Evolutionary conservation across 2,888 invertebrate species (phyloP).

Genomic region (Cryptus viduatorius): DNA sequence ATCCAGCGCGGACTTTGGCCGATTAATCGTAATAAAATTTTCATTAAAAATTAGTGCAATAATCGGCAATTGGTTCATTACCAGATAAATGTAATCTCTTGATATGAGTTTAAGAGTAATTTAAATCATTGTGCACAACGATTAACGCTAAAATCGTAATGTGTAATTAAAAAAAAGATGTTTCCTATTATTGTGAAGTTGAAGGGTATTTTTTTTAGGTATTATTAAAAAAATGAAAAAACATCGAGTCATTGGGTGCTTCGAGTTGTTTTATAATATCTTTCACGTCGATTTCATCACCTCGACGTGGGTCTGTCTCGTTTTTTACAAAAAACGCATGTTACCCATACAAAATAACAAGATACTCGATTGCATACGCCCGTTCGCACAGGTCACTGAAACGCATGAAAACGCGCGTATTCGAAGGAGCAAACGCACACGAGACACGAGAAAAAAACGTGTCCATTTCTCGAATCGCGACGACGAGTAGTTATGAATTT

Average conservation of each 20-base stretch:
- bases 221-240: neutral
- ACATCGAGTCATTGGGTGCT: conserved; percentile 65
- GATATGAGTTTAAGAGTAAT: neutral
- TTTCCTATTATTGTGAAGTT: neutral
- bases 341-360: conserved; percentile 83
- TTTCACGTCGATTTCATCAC: conserved; percentile 74
- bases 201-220: neutral
- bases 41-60: too few relatives aligned
- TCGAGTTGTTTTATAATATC: conserved; percentile 78
- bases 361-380: conserved; percentile 75
- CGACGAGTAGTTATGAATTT: conserved; percentile 5
- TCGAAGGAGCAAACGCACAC: conserved; percentile 23
- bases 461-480: neutral
- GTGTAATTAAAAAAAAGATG: neutral
- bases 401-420: conserved; percentile 74
- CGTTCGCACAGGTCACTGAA: conserved; percentile 10
- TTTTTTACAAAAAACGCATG: conserved; percentile 82
- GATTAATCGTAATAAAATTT: too few relatives aligned
- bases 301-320: conserved; percentile 59
- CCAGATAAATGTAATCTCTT: too few relatives aligned
- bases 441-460: conserved; percentile 28
- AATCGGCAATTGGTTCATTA: too few relatives aligned
- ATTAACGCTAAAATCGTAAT: too few relatives aligned
- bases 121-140: too few relatives aligned
- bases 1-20: too few relatives aligned